Percentiles rank a stretch among this genome's conserved stretches.
Conservation (phyloP, 1,140 invertebrate species). For the Leptoteleia sp. region DNA sequence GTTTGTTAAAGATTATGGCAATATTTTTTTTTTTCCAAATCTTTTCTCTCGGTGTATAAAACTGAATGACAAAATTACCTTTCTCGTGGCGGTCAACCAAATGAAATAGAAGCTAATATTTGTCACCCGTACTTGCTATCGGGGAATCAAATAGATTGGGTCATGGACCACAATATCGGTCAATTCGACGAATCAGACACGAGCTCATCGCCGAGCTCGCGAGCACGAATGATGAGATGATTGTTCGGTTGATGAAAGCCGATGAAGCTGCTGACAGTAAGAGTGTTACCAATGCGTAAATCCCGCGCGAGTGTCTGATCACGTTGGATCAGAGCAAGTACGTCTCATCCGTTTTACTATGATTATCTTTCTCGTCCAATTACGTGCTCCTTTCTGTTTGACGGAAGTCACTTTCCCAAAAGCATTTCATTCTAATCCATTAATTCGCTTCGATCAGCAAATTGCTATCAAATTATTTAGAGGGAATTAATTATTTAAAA, state of each 20-base stretch:
- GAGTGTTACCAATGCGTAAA: constrained; percentile 66
- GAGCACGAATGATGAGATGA: constrained; percentile 75
- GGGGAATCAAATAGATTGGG: constrained; percentile 70
- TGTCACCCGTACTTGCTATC: constrained; percentile 51
- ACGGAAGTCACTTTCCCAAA: constrained; percentile 27
- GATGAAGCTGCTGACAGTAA: constrained; percentile 73
- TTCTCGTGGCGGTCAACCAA: constrained; percentile 6
- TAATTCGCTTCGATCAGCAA: too few species aligned
- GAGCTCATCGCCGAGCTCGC: constrained; percentile 53
- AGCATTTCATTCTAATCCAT: constrained; percentile 36
- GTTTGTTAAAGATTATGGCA: too few species aligned
- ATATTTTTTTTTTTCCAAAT: too few species aligned
- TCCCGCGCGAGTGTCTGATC: constrained; percentile 68
- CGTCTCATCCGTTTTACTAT: constrained; percentile 69
- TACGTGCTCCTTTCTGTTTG: constrained; percentile 16
- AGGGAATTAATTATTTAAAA: too few species aligned
- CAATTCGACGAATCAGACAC: constrained; percentile 66
- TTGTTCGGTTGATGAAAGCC: constrained; percentile 77
- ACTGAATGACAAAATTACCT: constrained; percentile 21
- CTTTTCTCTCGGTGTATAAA: too few species aligned
- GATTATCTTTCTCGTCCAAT: constrained; percentile 58
- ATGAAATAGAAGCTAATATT: constrained; percentile 54
- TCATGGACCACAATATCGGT: constrained; percentile 74
- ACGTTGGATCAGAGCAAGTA: constrained; percentile 61
- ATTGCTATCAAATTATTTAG: too few species aligned